Percentiles rank a stretch among this genome's conserved stretches.
These are phyloP conservation scores for Perca fluviatilis DNA, from an alignment of 2,113 vertebrate species.

Conservation along the genomic window DNA sequence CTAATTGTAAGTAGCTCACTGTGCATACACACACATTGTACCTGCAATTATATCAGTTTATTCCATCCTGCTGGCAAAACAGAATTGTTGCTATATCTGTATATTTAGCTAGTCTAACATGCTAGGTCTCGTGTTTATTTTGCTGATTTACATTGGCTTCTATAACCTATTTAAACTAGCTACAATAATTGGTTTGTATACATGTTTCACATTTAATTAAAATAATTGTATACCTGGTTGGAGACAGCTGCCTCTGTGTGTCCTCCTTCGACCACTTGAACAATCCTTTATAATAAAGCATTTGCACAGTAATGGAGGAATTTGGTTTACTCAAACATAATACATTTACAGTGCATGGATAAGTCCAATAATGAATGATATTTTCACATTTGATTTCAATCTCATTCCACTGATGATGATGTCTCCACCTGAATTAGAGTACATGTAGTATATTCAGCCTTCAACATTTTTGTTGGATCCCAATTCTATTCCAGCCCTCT, in stretches of 20 bases:
- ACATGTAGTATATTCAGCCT: neutral
- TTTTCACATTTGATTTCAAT: neutral
- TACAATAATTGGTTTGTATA: too few species aligned
- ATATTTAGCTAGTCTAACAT: neutral
- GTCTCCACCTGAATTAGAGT: neutral
- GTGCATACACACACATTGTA: neutral
- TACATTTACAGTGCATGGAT: neutral
- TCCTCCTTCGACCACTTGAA: neutral
- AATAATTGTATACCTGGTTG: too few species aligned
- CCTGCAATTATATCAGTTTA: neutral
- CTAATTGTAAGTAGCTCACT: constrained; percentile 1
- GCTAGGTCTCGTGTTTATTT: neutral
- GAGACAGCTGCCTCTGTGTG: too few species aligned
- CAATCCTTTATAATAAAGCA: neutral
- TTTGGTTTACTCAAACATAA: neutral
- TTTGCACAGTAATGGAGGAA: neutral
- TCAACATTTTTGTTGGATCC: neutral
- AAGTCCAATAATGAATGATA: neutral
- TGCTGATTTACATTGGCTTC: neutral
- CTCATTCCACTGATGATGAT: neutral
- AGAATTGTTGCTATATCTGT: neutral
- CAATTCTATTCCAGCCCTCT: neutral
- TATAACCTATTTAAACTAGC: too few species aligned
- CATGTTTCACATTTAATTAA: too few species aligned
- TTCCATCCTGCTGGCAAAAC: too few species aligned